These are phyloP conservation scores for Myotis yumanensis DNA, from an alignment of 2,113 vertebrate genomes.

Conservation along the genomic window DNA sequence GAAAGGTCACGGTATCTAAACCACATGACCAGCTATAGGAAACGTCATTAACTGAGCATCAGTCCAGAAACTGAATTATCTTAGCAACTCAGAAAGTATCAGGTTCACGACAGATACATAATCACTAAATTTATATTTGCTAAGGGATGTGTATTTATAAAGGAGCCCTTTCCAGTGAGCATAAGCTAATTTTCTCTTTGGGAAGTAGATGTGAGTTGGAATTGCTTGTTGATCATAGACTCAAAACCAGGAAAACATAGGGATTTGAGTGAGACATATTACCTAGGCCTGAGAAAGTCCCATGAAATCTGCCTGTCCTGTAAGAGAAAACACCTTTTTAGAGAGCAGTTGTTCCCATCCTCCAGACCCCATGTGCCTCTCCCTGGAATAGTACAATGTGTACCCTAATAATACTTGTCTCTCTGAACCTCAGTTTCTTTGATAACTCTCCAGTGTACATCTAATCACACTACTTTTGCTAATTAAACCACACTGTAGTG, in stretches of 20 bases:
- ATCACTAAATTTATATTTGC: background rate
- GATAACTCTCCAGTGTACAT: background rate
- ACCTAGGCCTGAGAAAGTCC: background rate
- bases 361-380: background rate
- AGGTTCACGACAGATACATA: background rate
- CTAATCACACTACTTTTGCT: background rate
- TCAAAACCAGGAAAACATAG: background rate
- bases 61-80: background rate
- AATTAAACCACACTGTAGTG: background rate
- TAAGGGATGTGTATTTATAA: background rate
- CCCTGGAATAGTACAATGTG: background rate
- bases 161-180: background rate
- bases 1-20: no score
- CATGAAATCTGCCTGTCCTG: background rate
- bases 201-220: background rate
- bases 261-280: background rate
- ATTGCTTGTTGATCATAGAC: background rate
- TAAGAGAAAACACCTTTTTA: background rate
- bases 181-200: background rate
- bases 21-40: no score
- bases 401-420: background rate
- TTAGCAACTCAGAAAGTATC: background rate
- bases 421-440: background rate
- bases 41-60: background rate
- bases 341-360: background rate